Conservation (phyloP, 2,888 invertebrate genomes). For the Eustalomyia histrio region DNA sequence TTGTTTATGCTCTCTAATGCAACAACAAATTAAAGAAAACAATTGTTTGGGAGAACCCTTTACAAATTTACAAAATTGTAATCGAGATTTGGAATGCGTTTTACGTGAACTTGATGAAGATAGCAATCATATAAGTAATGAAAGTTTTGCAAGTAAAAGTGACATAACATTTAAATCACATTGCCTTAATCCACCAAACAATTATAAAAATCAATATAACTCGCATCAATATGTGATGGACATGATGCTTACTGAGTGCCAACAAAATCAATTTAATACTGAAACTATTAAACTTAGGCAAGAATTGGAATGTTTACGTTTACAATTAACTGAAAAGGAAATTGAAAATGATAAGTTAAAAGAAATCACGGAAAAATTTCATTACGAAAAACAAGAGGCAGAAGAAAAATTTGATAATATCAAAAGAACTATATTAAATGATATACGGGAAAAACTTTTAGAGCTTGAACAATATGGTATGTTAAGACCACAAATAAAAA, state of each 20-base stretch:
- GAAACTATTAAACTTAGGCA: slow-evolving; percentile 61
- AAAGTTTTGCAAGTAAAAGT: slow-evolving; percentile 11
- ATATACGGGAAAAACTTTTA: slow-evolving; percentile 47
- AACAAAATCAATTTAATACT: slow-evolving; percentile 51
- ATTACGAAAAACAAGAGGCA: slow-evolving; percentile 41
- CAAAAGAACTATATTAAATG: slow-evolving; percentile 50
- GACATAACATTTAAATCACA: slow-evolving; percentile 36
- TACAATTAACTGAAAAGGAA: slow-evolving; percentile 67
- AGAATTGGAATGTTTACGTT: slow-evolving; percentile 64
- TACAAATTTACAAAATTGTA: slow-evolving; percentile 67
- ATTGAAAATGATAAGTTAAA: slow-evolving; percentile 67
- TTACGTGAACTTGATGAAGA: slow-evolving; percentile 66
- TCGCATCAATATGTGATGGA: background rate
- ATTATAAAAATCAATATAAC: slow-evolving; percentile 7
- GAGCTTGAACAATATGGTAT: slow-evolving; percentile 41
- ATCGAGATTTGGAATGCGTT: slow-evolving; percentile 67
- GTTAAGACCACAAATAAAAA: slow-evolving; percentile 40
- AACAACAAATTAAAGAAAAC: slow-evolving; percentile 70
- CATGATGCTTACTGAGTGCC: slow-evolving; percentile 39
- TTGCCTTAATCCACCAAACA: slow-evolving; percentile 10
- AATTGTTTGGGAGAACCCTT: slow-evolving; percentile 69
- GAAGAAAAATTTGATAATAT: slow-evolving; percentile 45
- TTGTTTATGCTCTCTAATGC: slow-evolving; percentile 72
- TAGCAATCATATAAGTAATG: slow-evolving; percentile 29
- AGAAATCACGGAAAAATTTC: slow-evolving; percentile 65